These are phyloP conservation scores for Apamea sordens DNA, from an alignment of 2,888 invertebrate species.

Conservation along the genomic window DNA sequence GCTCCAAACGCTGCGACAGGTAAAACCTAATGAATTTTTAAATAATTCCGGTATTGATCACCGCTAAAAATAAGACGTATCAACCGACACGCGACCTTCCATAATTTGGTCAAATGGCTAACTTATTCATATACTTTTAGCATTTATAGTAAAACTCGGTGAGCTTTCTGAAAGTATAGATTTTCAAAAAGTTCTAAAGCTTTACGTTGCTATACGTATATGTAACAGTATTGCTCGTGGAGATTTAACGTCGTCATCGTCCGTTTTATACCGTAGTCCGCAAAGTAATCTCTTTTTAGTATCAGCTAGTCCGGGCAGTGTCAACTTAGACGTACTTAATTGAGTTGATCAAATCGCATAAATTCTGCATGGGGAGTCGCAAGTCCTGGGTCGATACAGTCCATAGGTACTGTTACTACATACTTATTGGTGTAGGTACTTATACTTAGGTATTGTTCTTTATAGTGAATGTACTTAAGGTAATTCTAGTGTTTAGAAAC, in stretches of 20 bases:
- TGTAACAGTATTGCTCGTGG: slow-evolving; percentile 23
- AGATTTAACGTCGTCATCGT: slow-evolving; percentile 47
- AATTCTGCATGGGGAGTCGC: background rate
- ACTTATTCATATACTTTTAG: slow-evolving; percentile 29
- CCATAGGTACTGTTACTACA: background rate
- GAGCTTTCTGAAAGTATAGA: slow-evolving; percentile 29
- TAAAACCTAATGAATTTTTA: slow-evolving; percentile 43
- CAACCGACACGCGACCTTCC: slow-evolving; percentile 21
- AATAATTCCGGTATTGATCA: slow-evolving; percentile 52
- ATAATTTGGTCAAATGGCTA: slow-evolving; percentile 29
- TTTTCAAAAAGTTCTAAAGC: slow-evolving; percentile 38
- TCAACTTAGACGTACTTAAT: slow-evolving; percentile 57
- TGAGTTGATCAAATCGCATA: slow-evolving; percentile 6
- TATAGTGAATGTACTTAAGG: slow-evolving; percentile 16
- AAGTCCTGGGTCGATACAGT: background rate
- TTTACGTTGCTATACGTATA: background rate
- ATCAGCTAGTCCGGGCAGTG: slow-evolving; percentile 34
- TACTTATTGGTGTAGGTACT: background rate
- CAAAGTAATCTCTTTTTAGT: slow-evolving; percentile 59
- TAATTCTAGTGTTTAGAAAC: slow-evolving; percentile 24
- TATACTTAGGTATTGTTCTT: slow-evolving; percentile 9
- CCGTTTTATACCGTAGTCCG: slow-evolving; percentile 40
- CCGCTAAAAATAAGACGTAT: slow-evolving; percentile 47
- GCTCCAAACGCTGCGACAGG: slow-evolving; percentile 3
- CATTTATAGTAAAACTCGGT: slow-evolving; percentile 32